These are phyloP conservation scores for Syngnathus floridae DNA, from an alignment of 2,113 vertebrate species.

Conservation along the genomic window DNA sequence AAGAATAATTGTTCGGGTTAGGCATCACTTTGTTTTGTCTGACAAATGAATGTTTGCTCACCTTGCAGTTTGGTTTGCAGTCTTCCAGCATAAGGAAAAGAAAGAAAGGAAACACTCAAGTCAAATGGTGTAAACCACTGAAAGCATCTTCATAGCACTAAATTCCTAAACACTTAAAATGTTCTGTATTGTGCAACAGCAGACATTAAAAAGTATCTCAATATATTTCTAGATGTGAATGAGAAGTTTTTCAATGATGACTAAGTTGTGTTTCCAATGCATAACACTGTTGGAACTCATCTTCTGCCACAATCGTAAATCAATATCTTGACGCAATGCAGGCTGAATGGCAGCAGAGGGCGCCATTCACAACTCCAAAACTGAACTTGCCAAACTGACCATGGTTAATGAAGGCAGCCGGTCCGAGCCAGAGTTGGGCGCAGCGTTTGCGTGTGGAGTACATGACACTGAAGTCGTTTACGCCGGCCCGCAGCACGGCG, in stretches of 20 bases:
- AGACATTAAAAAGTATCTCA: not conserved
- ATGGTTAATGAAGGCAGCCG: conserved; percentile 90
- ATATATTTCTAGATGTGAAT: not conserved
- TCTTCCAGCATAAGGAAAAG: conserved; percentile 61
- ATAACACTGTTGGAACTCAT: too few relatives aligned
- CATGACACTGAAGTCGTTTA: conserved; percentile 94
- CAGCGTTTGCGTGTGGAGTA: conserved; percentile 88
- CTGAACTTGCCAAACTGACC: conserved; percentile 64
- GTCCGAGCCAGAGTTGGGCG: conserved; percentile 87
- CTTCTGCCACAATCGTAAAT: too few relatives aligned
- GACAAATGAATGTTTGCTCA: conserved; percentile 48
- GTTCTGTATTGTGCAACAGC: not conserved
- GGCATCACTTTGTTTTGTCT: not conserved
- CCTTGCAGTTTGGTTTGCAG: conserved; percentile 92
- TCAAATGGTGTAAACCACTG: not conserved
- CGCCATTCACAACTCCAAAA: not conserved
- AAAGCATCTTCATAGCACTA: not conserved
- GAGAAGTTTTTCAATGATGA: not conserved
- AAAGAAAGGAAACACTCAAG: conserved; percentile 2
- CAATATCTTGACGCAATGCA: not conserved
- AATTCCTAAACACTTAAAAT: not conserved
- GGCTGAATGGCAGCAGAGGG: not conserved
- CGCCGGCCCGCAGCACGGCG: conserved; percentile 76
- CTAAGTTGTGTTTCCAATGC: not conserved
- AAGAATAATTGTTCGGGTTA: not conserved